phyloP scores from a whole-genome alignment of 2,888 invertebrate genomes.

The Embidobia sp. region DNA sequence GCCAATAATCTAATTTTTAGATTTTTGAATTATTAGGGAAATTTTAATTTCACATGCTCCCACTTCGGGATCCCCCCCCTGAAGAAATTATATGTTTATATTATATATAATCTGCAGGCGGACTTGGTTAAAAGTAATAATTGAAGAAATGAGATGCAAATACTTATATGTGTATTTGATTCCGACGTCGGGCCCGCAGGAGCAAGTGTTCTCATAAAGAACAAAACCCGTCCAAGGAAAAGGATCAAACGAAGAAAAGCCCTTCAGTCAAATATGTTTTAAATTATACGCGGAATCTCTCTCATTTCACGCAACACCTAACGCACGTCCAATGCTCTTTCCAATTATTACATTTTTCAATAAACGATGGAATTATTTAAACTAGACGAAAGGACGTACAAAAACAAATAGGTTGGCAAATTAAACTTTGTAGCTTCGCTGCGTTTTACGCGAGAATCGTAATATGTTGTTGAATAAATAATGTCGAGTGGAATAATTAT shows the following conservation, averaged over 20 bases:
- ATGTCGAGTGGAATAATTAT: no score
- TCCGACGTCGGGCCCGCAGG: slow-evolving; percentile 37
- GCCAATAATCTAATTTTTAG: no score
- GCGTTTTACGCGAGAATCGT: no score
- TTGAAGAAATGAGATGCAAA: slow-evolving; percentile 64
- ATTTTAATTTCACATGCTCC: no score
- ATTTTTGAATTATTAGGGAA: no score
- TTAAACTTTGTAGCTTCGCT: no score
- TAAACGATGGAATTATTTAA: slow-evolving; percentile 13
- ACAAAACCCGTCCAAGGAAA: slow-evolving; percentile 42
- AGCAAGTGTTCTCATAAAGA: slow-evolving; percentile 58
- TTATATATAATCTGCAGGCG: no score
- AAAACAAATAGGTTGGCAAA: slow-evolving; percentile 9
- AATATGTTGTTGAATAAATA: no score
- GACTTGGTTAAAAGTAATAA: slow-evolving; percentile 63
- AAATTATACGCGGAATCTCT: slow-evolving; percentile 49
- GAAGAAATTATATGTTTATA: no score
- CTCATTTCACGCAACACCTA: slow-evolving; percentile 58
- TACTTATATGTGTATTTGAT: slow-evolving; percentile 35
- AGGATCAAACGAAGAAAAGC: slow-evolving; percentile 44
- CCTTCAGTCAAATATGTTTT: slow-evolving; percentile 58
- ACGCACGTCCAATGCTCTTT: slow-evolving; percentile 37
- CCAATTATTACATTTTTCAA: slow-evolving; percentile 47
- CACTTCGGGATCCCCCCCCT: no score
- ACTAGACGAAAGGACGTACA: slow-evolving; percentile 9